A percentile compares a stretch with the other conserved stretches of the same genome.
Conservation (phyloP, 2,797 vertebrate genomes). For the Hippopotamyrus pictus region DNA sequence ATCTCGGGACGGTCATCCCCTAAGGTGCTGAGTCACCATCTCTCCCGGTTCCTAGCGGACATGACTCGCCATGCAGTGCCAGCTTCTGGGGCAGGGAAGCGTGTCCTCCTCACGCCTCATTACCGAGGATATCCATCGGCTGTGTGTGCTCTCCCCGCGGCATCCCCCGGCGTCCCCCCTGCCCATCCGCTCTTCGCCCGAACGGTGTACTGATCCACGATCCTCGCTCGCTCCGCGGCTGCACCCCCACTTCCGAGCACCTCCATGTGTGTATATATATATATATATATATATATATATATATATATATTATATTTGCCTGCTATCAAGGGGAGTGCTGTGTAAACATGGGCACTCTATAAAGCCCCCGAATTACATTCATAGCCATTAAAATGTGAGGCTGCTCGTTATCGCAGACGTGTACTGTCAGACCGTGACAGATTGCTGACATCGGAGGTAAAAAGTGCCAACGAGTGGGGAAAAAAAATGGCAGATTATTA, state of each 20-base stretch:
- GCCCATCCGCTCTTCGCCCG: not conserved
- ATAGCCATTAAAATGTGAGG: not conserved
- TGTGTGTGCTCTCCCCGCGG: not conserved
- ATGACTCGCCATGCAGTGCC: not conserved
- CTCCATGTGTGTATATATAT: not conserved
- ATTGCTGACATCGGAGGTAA: not conserved
- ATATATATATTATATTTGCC: not conserved
- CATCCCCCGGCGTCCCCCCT: not conserved
- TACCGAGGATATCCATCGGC: conserved; percentile 16
- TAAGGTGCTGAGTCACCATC: not conserved
- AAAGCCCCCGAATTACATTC: not conserved
- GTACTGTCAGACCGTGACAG: not conserved
- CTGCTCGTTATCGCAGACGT: not conserved
- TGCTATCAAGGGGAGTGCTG: not conserved
- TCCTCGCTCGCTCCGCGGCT: not conserved
- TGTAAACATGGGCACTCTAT: conserved; percentile 1
- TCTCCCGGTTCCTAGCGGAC: not conserved
- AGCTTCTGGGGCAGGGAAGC: not conserved
- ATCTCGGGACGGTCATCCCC: not conserved
- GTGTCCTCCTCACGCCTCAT: conserved; percentile 2
- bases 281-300: not conserved
- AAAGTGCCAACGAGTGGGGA: not conserved
- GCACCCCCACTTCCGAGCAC: not conserved
- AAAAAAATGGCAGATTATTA: not conserved
- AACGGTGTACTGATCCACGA: not conserved